Base-by-base conservation (phyloP, 2,888 invertebrate species). In the Chironomus tentans region DNA sequence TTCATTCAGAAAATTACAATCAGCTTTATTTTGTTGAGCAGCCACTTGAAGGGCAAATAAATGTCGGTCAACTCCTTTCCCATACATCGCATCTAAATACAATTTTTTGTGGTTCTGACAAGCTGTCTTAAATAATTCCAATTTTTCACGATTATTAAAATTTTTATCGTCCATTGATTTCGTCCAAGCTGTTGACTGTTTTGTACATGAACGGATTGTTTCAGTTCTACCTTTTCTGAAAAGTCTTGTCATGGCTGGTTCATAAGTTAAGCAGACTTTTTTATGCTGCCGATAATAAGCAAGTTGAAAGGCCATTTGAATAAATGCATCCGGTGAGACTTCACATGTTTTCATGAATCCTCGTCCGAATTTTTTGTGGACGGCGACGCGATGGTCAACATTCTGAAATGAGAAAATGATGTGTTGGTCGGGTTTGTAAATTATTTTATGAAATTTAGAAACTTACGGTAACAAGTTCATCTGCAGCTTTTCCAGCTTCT, bases 41-140 rank as follows among this genome's bases (percentile, higher is more conserved):
- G 99, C 94, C 47, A 99, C 98, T 84, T 98, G 98, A 13, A 99
- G 88, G 82, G 97, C 98, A 88, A 99, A 99, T 69, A 99, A 86
- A 84, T 99, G 98, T 69, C 99, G 89, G 85, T 99, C 98, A 80
- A 99, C 96, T 78, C 99, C 99, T 80, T 91, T 91, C 5, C 98
- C 99, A 76, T 94, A 93, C 98, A 99, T 99, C 10, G 98, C 97
- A 85, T 98, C 94, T 81, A 97, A 94, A 85, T 97, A 98, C 68
- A 91, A 92, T 77, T 87, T 85, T 84, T 98, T 98, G 86, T 99
- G 99, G 6, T 88, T 87, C 48, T 87, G 85, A 80, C 93, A 92
- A 0, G 98, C 97, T 62, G 85, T 86, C 77, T 86, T 83, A 80
- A 98, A 85, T 78, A 96, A 82, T 28, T 86, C 84, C 79, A 93